phyloP scores from a whole-genome alignment of 2,888 invertebrate genomes.

The Cataglyphis albicans region DNA sequence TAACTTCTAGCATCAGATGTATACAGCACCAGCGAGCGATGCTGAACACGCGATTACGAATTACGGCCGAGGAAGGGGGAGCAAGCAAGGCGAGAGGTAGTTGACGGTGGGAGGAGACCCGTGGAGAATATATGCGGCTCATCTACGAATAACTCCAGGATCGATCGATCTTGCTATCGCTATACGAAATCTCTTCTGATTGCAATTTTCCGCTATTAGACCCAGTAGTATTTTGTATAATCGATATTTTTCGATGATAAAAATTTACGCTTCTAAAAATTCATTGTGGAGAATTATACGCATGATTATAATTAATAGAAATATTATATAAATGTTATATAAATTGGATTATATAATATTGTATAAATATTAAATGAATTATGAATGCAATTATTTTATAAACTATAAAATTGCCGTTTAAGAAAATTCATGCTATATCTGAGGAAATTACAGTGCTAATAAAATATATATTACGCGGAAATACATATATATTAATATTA shows the following conservation, averaged over 20 bases:
- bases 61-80: constrained; percentile 55
- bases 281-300: background rate
- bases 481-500: background rate
- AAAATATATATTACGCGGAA: background rate
- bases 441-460: background rate
- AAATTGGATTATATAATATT: too few species aligned
- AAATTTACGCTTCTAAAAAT: background rate
- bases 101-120: constrained; percentile 50
- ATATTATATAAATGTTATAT: too few species aligned
- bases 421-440: background rate
- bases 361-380: background rate
- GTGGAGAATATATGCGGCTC: constrained; percentile 42
- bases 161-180: constrained; percentile 45
- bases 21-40: constrained; percentile 44
- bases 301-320: too few species aligned
- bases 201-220: background rate
- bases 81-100: background rate
- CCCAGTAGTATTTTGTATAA: background rate
- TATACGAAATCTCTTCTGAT: constrained; percentile 28
- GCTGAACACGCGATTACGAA: constrained; percentile 60
- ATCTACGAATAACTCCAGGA: constrained; percentile 59
- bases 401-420: background rate
- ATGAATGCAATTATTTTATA: too few species aligned
- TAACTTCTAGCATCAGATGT: constrained; percentile 58
- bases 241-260: background rate